Percentiles rank a stretch among this genome's conserved stretches.
Conservation (phyloP, 2,113 vertebrate species). For the Scolopax mira region DNA sequence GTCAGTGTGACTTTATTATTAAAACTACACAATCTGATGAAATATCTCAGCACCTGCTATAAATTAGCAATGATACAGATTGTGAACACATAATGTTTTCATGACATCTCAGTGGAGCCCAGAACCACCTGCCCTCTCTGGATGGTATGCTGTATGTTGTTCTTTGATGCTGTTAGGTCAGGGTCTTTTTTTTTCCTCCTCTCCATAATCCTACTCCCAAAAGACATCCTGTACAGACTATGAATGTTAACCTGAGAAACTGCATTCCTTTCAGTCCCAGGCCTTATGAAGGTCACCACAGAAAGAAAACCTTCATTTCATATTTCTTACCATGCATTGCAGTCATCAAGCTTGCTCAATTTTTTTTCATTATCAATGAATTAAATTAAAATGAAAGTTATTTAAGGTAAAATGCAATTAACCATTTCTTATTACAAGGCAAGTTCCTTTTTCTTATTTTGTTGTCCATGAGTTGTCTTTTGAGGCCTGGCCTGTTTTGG, state of each 20-base stretch:
- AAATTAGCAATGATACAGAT: neutral
- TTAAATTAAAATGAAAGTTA: neutral
- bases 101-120: neutral
- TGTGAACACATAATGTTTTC: too few relatives aligned
- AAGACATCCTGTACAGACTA: neutral
- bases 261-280: neutral
- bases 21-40: rapidly evolving
- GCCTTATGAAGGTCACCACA: neutral
- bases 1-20: neutral
- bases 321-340: neutral
- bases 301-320: neutral
- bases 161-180: neutral
- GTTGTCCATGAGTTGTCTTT: neutral
- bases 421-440: neutral
- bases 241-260: neutral
- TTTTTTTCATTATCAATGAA: neutral
- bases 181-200: neutral
- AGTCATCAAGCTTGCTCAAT: neutral
- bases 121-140: neutral
- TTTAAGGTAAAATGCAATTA: neutral
- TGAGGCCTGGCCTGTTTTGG: neutral
- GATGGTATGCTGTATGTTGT: neutral
- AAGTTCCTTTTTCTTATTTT: neutral
- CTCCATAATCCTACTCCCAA: rapidly evolving
- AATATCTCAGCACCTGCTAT: neutral